These are phyloP conservation scores for Busseola fusca DNA, from an alignment of 2,888 invertebrate genomes.

Conservation along the genomic window DNA sequence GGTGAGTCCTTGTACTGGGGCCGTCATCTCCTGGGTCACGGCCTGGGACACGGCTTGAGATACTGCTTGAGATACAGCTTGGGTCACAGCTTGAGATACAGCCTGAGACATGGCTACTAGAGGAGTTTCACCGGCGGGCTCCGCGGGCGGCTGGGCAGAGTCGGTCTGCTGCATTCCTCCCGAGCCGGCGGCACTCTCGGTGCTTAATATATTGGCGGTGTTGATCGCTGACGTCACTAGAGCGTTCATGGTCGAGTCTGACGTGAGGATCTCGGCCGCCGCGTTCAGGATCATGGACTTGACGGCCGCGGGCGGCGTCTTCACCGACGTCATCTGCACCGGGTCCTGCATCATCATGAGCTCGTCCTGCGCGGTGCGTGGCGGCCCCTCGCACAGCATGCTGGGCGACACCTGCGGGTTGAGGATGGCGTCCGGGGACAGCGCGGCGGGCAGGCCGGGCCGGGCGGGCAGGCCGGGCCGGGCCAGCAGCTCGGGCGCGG, in stretches of 20 bases:
- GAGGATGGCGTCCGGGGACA: conserved; percentile 90
- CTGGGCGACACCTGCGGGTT: conserved; percentile 90
- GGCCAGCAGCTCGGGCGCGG: conserved; percentile 42
- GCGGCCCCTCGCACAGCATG: conserved; percentile 82
- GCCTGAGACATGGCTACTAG: conserved; percentile 86
- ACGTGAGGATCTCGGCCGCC: conserved; percentile 92
- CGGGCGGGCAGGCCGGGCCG: no score
- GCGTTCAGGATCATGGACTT: conserved; percentile 94
- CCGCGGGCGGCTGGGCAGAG: conserved; percentile 73
- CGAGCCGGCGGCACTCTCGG: conserved; percentile 73
- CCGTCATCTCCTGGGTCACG: conserved; percentile 87
- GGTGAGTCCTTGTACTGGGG: conserved; percentile 92
- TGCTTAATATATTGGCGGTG: conserved; percentile 84
- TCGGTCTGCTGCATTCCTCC: conserved; percentile 67
- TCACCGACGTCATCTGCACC: conserved; percentile 81
- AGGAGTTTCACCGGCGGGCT: conserved; percentile 79
- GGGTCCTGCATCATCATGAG: conserved; percentile 82
- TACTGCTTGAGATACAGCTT: conserved; percentile 85
- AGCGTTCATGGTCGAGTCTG: conserved; percentile 89
- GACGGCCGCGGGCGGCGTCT: conserved; percentile 90
- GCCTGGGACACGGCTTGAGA: conserved; percentile 86
- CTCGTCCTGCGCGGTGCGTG: conserved; percentile 74
- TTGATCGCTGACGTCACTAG: conserved; percentile 88
- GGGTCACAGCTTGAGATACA: conserved; percentile 86
- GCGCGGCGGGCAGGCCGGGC: conserved; percentile 72